Conservation (phyloP, 2,797 vertebrate species). For the Ibycter americanus region DNA sequence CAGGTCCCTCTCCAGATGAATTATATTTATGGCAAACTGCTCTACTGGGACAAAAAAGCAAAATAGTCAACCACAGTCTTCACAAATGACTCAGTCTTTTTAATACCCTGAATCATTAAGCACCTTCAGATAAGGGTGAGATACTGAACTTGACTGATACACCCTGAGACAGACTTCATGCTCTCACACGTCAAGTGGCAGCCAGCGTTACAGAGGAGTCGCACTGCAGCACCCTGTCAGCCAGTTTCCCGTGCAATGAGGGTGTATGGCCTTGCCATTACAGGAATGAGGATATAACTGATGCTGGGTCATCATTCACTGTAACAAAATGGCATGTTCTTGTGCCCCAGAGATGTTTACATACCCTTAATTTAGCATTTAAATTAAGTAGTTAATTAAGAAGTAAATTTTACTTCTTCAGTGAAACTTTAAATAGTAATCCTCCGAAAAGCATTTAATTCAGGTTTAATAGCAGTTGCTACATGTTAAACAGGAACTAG, state of each 20-base stretch:
- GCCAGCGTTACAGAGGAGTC: accelerated
- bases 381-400: background rate
- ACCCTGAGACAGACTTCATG: background rate
- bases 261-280: background rate
- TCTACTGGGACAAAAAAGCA: background rate
- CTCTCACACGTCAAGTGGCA: background rate
- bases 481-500: background rate
- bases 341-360: background rate
- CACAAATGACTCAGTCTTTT: background rate
- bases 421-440: conserved; percentile 5
- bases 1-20: background rate
- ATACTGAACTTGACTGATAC: background rate
- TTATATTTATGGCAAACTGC: background rate
- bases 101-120: background rate
- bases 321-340: background rate
- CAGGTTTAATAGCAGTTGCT: background rate
- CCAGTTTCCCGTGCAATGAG: background rate
- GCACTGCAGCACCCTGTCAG: background rate
- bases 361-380: background rate
- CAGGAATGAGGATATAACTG: background rate
- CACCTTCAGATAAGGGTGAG: background rate
- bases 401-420: background rate
- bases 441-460: conserved; percentile 25
- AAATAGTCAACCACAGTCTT: background rate
- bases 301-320: background rate